A percentile compares a stretch with the other conserved stretches of the same genome.
phyloP scores from a whole-genome alignment of 2,888 invertebrate species.

The Ferdinandea cuprea region DNA sequence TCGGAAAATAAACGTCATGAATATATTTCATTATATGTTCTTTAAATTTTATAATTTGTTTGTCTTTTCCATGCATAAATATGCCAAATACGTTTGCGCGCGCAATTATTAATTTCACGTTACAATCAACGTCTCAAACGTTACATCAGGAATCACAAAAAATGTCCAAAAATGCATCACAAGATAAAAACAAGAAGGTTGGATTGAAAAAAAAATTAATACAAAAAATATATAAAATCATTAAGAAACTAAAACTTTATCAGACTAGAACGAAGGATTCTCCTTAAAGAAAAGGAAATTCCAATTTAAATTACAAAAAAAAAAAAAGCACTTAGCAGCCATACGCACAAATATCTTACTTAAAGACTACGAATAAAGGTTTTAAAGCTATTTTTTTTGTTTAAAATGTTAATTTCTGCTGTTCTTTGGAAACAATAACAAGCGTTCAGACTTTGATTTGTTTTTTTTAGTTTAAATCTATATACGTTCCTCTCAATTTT shows the following conservation, averaged over 20 bases:
- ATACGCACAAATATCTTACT: slow-evolving; percentile 61
- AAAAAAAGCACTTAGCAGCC: slow-evolving; percentile 24
- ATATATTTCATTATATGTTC: slow-evolving; percentile 41
- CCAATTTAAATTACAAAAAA: neutral
- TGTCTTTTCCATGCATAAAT: slow-evolving; percentile 40
- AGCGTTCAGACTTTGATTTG: slow-evolving; percentile 74
- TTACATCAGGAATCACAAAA: slow-evolving; percentile 15
- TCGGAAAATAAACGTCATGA: slow-evolving; percentile 63
- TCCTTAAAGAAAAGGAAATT: slow-evolving; percentile 17
- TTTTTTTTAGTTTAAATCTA: slow-evolving; percentile 61
- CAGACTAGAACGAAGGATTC: slow-evolving; percentile 30
- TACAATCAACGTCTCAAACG: slow-evolving; percentile 16
- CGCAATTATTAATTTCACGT: slow-evolving; percentile 34
- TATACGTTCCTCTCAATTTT: slow-evolving; percentile 11
- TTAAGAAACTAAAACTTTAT: neutral
- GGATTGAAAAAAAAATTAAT: neutral
- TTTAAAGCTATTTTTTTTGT: slow-evolving; percentile 66
- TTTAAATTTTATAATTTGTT: neutral
- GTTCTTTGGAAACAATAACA: slow-evolving; percentile 67
- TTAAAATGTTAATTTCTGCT: slow-evolving; percentile 52
- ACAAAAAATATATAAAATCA: too few species aligned
- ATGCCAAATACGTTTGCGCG: slow-evolving; percentile 36
- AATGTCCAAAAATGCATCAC: neutral
- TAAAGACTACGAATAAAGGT: slow-evolving; percentile 54
- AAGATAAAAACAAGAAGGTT: neutral